Percentiles rank a stretch among this genome's conserved stretches.
phyloP scores from a whole-genome alignment of 2,797 vertebrate species.

The Typhlichthys eigenmanni region DNA sequence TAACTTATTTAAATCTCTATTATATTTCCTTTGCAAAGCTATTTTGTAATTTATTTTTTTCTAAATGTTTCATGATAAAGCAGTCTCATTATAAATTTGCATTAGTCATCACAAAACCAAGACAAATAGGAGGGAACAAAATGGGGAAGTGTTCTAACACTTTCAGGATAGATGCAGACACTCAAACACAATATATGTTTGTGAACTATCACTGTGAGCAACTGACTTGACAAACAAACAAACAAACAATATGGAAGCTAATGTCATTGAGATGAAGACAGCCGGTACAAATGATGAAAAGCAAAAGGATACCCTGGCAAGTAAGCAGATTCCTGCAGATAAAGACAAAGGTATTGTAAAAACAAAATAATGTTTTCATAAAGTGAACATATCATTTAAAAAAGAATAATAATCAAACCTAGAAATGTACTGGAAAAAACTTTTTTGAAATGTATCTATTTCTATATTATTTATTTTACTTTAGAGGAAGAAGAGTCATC shows the following conservation, averaged over 20 bases:
- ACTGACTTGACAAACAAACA: neutral
- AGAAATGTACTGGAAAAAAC: too few relatives aligned
- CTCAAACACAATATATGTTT: neutral
- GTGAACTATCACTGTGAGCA: neutral
- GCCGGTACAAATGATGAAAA: conserved; percentile 18
- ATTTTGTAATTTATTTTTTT: neutral
- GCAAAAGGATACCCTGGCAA: neutral
- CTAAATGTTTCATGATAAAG: too few relatives aligned
- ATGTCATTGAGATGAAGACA: conserved; percentile 68
- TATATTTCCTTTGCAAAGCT: neutral
- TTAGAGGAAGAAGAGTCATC: conserved; percentile 46
- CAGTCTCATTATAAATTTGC: too few relatives aligned
- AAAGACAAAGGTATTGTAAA: conserved; percentile 41
- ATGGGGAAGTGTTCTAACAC: conserved; percentile 36
- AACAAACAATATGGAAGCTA: neutral
- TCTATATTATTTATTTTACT: conserved; percentile 10
- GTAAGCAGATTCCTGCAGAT: neutral
- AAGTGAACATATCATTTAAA: too few relatives aligned
- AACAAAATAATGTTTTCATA: too few relatives aligned
- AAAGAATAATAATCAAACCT: too few relatives aligned
- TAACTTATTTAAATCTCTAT: neutral
- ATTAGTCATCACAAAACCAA: too few relatives aligned
- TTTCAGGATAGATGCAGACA: neutral
- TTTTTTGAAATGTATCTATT: neutral
- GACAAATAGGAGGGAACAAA: too few relatives aligned